phyloP scores from a whole-genome alignment of 1,140 invertebrate genomes.

The Diabrotica virgifera region DNA sequence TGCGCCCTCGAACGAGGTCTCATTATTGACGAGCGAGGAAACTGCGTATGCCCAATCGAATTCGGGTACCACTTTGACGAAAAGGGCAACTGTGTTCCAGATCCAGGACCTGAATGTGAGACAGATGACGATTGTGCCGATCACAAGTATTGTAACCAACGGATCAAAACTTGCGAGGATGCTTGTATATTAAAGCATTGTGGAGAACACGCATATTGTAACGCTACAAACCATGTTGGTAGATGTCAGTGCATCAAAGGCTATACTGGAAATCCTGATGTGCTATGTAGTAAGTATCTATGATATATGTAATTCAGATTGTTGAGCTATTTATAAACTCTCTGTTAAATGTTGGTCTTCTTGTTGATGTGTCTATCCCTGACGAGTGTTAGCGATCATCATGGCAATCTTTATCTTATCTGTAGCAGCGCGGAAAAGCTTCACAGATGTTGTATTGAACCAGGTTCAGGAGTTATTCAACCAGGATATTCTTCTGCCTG shows the following conservation, averaged over 20 bases:
- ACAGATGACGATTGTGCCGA: slow-evolving; percentile 74
- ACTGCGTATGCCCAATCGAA: slow-evolving; percentile 72
- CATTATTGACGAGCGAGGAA: slow-evolving; percentile 70
- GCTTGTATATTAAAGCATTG: slow-evolving; percentile 70
- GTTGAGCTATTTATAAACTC: no score
- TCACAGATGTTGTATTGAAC: no score
- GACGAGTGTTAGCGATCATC: no score
- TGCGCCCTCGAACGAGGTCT: slow-evolving; percentile 74
- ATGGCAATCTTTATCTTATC: no score
- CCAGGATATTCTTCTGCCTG: no score
- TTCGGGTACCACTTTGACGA: slow-evolving; percentile 66
- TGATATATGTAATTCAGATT: no score
- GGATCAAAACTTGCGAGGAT: slow-evolving; percentile 69
- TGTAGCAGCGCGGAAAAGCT: no score
- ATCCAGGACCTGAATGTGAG: slow-evolving; percentile 62
- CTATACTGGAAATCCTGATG: slow-evolving; percentile 66
- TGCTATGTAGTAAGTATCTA: slow-evolving; percentile 60
- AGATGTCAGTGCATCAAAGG: slow-evolving; percentile 72
- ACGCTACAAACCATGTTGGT: slow-evolving; percentile 72
- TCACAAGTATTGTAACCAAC: slow-evolving; percentile 67
- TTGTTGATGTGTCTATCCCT: no score
- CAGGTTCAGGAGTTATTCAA: no score
- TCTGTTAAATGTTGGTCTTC: no score
- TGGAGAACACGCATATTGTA: slow-evolving; percentile 75
- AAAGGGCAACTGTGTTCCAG: slow-evolving; percentile 63